Conservation (phyloP, 2,113 vertebrate species). For the Silurus glanis region DNA sequence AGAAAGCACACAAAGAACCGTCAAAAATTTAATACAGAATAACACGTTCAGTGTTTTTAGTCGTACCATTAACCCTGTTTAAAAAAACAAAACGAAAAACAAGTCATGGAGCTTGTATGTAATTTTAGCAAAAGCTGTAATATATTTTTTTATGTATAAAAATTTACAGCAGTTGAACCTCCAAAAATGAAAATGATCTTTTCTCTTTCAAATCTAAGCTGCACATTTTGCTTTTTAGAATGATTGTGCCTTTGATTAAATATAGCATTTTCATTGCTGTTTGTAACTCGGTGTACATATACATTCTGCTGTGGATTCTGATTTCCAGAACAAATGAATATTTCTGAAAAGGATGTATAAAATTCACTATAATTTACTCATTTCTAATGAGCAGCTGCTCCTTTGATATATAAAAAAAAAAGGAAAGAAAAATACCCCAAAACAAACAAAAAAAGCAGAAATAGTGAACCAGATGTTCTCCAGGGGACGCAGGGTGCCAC, state of each 20-base stretch:
- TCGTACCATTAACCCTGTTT: neutral
- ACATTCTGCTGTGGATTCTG: neutral
- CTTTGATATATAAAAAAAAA: too few relatives aligned
- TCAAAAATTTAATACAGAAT: neutral
- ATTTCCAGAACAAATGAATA: neutral
- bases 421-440: too few relatives aligned
- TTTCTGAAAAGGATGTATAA: neutral
- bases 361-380: neutral
- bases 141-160: neutral
- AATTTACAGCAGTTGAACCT: neutral
- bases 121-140: neutral
- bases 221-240: neutral
- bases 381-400: neutral
- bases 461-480: constrained; percentile 1
- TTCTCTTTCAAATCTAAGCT: neutral
- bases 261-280: neutral
- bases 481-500: neutral
- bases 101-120: too few relatives aligned
- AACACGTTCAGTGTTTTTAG: neutral
- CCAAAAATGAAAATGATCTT: neutral
- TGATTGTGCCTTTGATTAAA: neutral
- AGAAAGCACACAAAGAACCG: neutral
- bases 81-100: too few relatives aligned
- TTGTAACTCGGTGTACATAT: neutral
- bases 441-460: neutral